These are phyloP conservation scores for Rhynchomys soricoides DNA, from an alignment of 2,113 vertebrate species.

Conservation along the genomic window DNA sequence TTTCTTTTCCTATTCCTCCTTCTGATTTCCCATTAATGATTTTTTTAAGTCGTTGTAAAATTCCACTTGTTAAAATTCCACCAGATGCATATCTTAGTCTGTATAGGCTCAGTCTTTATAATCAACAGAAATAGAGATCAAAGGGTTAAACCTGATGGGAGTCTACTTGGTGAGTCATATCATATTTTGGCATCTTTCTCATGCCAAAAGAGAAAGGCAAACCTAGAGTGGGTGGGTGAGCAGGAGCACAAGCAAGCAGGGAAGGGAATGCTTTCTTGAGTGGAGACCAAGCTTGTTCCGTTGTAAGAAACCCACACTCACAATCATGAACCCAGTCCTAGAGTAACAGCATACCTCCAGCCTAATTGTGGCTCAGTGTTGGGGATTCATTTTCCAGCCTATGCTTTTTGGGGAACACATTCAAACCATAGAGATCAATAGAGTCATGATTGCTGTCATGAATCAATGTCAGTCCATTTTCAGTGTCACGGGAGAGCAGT, in stretches of 20 bases:
- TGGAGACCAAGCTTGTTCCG: not conserved
- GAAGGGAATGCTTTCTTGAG: not conserved
- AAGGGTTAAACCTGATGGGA: not conserved
- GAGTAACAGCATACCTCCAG: not conserved
- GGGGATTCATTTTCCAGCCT: not conserved
- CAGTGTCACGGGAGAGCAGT: not conserved
- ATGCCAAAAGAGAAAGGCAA: not conserved
- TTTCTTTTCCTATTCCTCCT: not conserved
- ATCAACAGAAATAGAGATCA: not conserved
- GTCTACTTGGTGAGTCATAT: not conserved
- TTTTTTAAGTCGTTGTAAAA: not conserved
- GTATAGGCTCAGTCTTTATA: not conserved
- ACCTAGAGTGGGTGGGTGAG: not conserved
- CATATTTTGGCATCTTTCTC: too few species aligned
- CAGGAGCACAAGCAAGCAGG: not conserved
- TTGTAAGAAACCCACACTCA: not conserved
- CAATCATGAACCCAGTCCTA: not conserved
- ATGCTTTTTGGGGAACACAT: not conserved
- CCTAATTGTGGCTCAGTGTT: not conserved
- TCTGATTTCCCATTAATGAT: not conserved
- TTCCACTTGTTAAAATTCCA: not conserved
- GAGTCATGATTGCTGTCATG: not conserved
- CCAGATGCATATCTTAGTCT: not conserved
- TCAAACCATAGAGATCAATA: not conserved
- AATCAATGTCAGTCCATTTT: not conserved